These are phyloP conservation scores for Neodon shergylaensis DNA, from an alignment of 2,113 vertebrate species.

Conservation along the genomic window DNA sequence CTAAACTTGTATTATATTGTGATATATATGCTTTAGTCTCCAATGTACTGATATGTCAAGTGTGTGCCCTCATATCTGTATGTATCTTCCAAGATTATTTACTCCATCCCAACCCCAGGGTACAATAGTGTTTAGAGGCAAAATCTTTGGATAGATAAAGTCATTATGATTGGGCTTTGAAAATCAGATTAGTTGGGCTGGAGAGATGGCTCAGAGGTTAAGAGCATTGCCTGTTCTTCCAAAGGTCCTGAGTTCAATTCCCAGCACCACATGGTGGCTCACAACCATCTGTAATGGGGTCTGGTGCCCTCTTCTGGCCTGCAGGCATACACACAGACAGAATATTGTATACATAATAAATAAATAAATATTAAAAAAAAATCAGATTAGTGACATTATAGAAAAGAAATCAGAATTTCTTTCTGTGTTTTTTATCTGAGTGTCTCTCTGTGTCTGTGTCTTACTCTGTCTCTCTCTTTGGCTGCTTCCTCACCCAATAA, in stretches of 20 bases:
- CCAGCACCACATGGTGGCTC: too few species aligned
- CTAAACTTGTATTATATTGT: not conserved
- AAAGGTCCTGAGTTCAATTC: too few species aligned
- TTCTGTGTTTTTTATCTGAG: not conserved
- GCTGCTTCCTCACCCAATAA: not conserved
- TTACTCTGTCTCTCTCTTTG: not conserved
- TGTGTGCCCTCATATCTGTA: not conserved
- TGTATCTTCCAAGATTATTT: not conserved
- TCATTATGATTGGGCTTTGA: not conserved
- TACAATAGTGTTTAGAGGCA: not conserved
- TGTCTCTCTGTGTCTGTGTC: not conserved
- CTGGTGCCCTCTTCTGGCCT: too few species aligned
- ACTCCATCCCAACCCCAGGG: too few species aligned
- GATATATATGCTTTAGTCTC: not conserved
- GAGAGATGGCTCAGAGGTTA: too few species aligned
- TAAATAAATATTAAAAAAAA: too few species aligned
- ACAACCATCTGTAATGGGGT: too few species aligned
- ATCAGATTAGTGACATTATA: not conserved
- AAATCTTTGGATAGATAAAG: not conserved
- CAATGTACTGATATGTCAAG: not conserved
- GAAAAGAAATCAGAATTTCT: not conserved
- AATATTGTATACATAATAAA: too few species aligned
- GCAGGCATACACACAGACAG: too few species aligned
- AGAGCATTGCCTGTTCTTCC: too few species aligned
- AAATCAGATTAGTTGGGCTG: not conserved